These are phyloP conservation scores for Berghia stephanieae DNA, from an alignment of 1,140 invertebrate species.

Conservation along the genomic window DNA sequence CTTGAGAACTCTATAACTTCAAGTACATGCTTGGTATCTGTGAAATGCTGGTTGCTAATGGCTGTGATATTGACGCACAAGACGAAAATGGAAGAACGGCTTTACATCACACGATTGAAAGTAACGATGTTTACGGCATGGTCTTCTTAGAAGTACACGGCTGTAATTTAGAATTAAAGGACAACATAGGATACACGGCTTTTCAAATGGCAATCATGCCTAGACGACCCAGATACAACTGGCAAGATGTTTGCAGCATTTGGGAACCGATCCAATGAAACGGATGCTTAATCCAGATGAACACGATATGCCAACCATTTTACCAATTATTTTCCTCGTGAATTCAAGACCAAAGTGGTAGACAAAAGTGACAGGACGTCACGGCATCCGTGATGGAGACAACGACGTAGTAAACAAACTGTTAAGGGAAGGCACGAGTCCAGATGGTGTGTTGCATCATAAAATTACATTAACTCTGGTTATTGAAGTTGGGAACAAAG, in stretches of 20 bases:
- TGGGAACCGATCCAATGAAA: no score
- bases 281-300: no score
- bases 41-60: constrained; percentile 20
- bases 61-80: constrained; percentile 17
- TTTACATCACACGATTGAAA: constrained; percentile 27
- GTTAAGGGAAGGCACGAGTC: neutral
- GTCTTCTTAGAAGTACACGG: constrained; percentile 16
- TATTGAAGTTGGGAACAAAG: neutral
- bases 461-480: constrained; percentile 5
- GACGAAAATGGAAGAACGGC: constrained; percentile 25
- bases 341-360: no score
- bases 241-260: constrained; percentile 17
- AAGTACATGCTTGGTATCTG: constrained; percentile 9
- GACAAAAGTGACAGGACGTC: no score
- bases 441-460: neutral
- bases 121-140: neutral
- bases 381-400: neutral
- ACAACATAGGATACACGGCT: constrained; percentile 9
- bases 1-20: no score
- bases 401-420: neutral
- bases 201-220: constrained; percentile 13
- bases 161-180: constrained; percentile 11
- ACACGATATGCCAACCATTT: no score
- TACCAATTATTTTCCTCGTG: no score
- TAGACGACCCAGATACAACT: constrained; percentile 4